A percentile compares a stretch with the other conserved stretches of the same genome.
Conservation (phyloP, 2,113 vertebrate species). For the Sinocyclocheilus rhinocerous region DNA sequence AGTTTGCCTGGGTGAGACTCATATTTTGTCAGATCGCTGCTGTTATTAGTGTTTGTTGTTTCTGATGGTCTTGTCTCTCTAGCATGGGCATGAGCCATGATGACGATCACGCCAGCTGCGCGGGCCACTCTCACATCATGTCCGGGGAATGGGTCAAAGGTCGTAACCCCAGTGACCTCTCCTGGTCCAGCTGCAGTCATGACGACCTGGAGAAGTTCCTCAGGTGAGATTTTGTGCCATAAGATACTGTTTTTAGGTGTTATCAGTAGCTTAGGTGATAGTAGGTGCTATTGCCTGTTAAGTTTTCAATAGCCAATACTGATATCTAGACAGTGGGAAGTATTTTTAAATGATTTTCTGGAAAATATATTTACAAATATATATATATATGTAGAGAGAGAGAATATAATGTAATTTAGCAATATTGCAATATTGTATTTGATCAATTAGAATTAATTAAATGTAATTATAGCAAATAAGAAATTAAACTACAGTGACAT, state of each 20-base stretch:
- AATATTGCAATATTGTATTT: no score
- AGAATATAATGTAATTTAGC: no score
- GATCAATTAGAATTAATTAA: no score
- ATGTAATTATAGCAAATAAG: no score
- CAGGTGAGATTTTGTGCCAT: conserved; percentile 77
- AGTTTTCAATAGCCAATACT: neutral
- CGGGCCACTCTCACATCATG: conserved; percentile 93
- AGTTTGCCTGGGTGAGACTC: conserved; percentile 11
- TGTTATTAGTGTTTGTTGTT: conserved; percentile 13
- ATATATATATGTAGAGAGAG: no score
- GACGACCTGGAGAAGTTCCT: conserved; percentile 94
- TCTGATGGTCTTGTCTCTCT: conserved; percentile 43
- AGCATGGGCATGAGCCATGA: conserved; percentile 98
- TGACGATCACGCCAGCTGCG: conserved; percentile 87
- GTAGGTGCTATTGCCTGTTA: neutral
- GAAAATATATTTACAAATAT: no score
- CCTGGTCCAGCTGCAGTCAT: conserved; percentile 95
- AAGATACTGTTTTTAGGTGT: neutral
- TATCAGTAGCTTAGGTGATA: neutral
- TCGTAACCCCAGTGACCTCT: conserved; percentile 93
- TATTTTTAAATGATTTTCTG: no score
- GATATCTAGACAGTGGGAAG: neutral
- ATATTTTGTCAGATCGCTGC: neutral
- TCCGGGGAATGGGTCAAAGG: conserved; percentile 98
- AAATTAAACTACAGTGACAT: no score